These are phyloP conservation scores for Platalea minor DNA, from an alignment of 2,797 vertebrate species.

Conservation along the genomic window DNA sequence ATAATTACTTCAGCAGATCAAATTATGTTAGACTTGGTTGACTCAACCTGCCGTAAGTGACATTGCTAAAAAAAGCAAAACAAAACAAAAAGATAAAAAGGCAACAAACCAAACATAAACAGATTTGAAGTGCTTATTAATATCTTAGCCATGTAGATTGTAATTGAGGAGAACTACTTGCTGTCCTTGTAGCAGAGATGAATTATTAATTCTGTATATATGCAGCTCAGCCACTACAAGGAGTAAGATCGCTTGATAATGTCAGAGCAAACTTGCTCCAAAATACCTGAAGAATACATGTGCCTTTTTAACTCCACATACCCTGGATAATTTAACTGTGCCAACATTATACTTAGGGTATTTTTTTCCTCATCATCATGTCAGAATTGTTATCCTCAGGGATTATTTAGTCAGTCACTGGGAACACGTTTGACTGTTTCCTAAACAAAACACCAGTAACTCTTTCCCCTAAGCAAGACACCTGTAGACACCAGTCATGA, in stretches of 20 bases:
- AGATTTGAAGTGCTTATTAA: slow-evolving; percentile 1
- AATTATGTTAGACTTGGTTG: neutral
- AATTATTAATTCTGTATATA: neutral
- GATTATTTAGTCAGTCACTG: neutral
- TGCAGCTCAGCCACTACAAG: neutral
- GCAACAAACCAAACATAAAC: neutral
- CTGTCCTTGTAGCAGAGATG: neutral
- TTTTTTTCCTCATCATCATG: neutral
- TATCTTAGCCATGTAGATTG: neutral
- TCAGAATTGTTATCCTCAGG: neutral
- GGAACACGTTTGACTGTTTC: neutral
- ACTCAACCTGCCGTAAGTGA: neutral
- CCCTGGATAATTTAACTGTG: neutral
- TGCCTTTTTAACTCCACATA: neutral
- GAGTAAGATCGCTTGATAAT: neutral
- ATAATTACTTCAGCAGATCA: neutral
- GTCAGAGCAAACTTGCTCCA: neutral
- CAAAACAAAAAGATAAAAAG: neutral
- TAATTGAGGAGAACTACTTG: neutral
- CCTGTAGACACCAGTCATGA: neutral
- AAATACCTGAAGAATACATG: neutral
- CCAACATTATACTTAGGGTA: neutral
- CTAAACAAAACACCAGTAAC: neutral
- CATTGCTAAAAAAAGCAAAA: neutral
- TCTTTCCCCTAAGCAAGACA: neutral